Evolutionary conservation across 2,113 vertebrate genomes (phyloP).

Genomic region (Bostrychus sinensis): DNA sequence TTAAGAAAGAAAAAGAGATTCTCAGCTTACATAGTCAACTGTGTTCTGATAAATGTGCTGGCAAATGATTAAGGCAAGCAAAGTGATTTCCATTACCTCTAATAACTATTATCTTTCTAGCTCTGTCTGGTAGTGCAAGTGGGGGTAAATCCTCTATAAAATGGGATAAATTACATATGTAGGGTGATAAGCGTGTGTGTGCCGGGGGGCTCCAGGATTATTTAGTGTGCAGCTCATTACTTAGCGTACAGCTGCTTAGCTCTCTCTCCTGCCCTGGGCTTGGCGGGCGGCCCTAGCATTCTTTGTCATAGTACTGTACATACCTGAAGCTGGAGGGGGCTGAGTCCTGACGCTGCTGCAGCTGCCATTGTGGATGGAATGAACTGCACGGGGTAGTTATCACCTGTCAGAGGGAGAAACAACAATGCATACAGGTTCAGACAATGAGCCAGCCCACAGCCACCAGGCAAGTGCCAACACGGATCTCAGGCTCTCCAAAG

Average conservation of each 20-base stretch:
- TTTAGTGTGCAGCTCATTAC: conserved; percentile 91
- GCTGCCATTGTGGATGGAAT: conserved; percentile 99
- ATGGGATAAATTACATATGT: conserved; percentile 80
- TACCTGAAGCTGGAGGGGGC: conserved; percentile 99
- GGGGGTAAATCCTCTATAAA: conserved; percentile 76
- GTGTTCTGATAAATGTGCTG: conserved; percentile 63
- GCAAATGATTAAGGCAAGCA: conserved; percentile 55
- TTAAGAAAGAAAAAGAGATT: conserved; percentile 32
- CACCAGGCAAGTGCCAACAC: conserved; percentile 91
- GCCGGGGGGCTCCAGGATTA: conserved; percentile 83
- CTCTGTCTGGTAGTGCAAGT: conserved; percentile 53
- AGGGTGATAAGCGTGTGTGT: conserved; percentile 90
- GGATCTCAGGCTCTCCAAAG: conserved; percentile 77
- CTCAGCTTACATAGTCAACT: conserved; percentile 40
- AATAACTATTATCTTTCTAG: conserved; percentile 73
- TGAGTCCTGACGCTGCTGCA: conserved; percentile 99
- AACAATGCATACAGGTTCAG: conserved; percentile 98
- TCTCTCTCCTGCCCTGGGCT: conserved; percentile 84
- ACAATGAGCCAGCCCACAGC: conserved; percentile 90
- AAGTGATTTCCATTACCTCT: conserved; percentile 69
- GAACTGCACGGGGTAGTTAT: conserved; percentile 99
- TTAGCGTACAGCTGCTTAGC: conserved; percentile 96
- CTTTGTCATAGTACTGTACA: conserved; percentile 86
- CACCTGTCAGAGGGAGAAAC: conserved; percentile 88
- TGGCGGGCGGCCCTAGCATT: conserved; percentile 87